Evolutionary conservation across 2,888 invertebrate species (phyloP).

Genomic region (Leucophora obtusa): DNA sequence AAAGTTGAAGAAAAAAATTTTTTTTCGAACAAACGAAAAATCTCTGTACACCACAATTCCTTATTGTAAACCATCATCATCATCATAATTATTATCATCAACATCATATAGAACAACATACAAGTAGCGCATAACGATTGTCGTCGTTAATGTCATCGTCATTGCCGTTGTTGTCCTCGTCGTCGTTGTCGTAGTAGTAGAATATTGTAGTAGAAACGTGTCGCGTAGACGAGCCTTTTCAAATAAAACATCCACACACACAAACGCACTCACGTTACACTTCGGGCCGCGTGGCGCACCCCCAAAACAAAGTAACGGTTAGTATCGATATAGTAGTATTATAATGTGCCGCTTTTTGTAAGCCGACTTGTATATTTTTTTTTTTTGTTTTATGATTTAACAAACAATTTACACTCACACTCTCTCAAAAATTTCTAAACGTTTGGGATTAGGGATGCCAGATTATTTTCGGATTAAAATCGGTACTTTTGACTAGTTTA

Average conservation of each 20-base stretch:
- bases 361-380: slow-evolving; percentile 31
- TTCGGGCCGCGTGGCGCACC: slow-evolving; percentile 57
- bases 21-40: slow-evolving; percentile 68
- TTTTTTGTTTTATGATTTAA: neutral
- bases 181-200: slow-evolving; percentile 46
- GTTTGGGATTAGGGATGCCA: neutral
- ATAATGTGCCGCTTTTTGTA: slow-evolving; percentile 55
- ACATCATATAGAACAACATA: slow-evolving; percentile 12
- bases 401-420: slow-evolving; percentile 1
- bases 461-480: neutral
- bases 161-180: slow-evolving; percentile 29
- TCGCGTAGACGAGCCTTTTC: slow-evolving; percentile 63
- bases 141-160: slow-evolving; percentile 46
- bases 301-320: slow-evolving; percentile 45
- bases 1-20: slow-evolving; percentile 31
- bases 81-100: neutral
- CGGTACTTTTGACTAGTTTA: no score
- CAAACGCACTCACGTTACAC: slow-evolving; percentile 34
- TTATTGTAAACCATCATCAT: slow-evolving; percentile 63
- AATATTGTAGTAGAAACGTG: slow-evolving; percentile 61
- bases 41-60: slow-evolving; percentile 75
- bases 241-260: slow-evolving; percentile 5
- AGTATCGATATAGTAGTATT: slow-evolving; percentile 39
- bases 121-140: slow-evolving; percentile 62
- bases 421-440: neutral